phyloP scores from a whole-genome alignment of 2,797 vertebrate species.

The Chelonia mydas region DNA sequence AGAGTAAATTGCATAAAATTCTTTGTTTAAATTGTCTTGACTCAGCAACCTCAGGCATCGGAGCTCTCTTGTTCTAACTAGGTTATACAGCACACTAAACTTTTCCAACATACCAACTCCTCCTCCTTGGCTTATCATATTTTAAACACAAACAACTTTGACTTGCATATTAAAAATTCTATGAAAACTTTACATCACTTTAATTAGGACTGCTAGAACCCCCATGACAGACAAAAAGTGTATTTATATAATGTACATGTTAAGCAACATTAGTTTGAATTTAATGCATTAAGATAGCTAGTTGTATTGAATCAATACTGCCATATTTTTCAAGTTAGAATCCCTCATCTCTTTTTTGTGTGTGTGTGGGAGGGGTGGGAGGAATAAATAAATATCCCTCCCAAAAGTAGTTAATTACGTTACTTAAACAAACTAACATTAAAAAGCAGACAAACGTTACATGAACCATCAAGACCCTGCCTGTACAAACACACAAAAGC shows the following conservation, averaged over 20 bases:
- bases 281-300: neutral
- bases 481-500: neutral
- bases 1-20: neutral
- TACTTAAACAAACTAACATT: neutral
- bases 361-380: neutral
- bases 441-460: neutral
- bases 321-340: neutral
- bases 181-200: neutral
- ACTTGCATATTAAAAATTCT: neutral
- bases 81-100: conserved; percentile 39
- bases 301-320: neutral
- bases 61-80: conserved; percentile 37
- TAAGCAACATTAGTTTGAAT: conserved; percentile 17
- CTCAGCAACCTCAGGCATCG: neutral
- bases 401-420: neutral
- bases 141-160: neutral
- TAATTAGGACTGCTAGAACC: neutral
- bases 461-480: neutral
- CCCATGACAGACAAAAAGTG: neutral
- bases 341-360: neutral
- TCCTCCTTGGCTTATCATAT: neutral
- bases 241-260: neutral
- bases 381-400: neutral
- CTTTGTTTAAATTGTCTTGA: conserved; percentile 5
- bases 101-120: neutral